Evolutionary conservation across 2,113 vertebrate species (phyloP).

Genomic region (Panthera tigris): DNA sequence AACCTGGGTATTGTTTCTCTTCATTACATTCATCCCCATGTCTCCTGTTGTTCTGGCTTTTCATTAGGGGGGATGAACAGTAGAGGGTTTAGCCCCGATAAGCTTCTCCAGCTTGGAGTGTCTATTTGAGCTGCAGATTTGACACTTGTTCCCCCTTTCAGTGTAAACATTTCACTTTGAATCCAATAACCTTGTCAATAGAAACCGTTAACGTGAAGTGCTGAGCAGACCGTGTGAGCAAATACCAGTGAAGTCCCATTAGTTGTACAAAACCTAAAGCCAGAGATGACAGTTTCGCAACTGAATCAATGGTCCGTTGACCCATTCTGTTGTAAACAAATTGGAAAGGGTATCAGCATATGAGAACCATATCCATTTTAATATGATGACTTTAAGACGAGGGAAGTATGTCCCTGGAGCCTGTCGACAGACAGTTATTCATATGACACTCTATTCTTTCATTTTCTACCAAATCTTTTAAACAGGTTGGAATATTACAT

Average conservation of each 20-base stretch:
- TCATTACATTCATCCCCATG: conserved; percentile 85
- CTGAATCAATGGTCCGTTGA: conserved; percentile 61
- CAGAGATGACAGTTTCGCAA: conserved; percentile 48
- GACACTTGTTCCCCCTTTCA: conserved; percentile 81
- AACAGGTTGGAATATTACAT: conserved; percentile 23
- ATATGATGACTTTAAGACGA: neutral
- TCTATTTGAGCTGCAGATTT: conserved; percentile 76
- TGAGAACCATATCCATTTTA: neutral
- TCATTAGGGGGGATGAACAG: conserved; percentile 78
- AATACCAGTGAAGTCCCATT: conserved; percentile 47
- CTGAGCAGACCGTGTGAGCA: neutral
- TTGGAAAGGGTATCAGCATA: neutral
- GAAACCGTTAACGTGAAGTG: conserved; percentile 74
- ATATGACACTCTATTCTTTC: neutral
- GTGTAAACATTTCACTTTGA: conserved; percentile 82
- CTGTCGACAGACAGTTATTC: neutral
- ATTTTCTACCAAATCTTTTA: conserved; percentile 36
- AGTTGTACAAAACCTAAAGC: neutral
- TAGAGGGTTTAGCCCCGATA: conserved; percentile 79
- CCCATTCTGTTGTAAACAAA: conserved; percentile 38
- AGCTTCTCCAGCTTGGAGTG: conserved; percentile 76
- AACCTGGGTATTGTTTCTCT: conserved; percentile 84
- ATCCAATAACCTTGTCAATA: conserved; percentile 81
- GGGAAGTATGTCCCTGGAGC: neutral
- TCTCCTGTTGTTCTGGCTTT: conserved; percentile 84